Base-by-base conservation (phyloP, 1,140 invertebrate species). In the Lepidotrigona ventralis region DNA sequence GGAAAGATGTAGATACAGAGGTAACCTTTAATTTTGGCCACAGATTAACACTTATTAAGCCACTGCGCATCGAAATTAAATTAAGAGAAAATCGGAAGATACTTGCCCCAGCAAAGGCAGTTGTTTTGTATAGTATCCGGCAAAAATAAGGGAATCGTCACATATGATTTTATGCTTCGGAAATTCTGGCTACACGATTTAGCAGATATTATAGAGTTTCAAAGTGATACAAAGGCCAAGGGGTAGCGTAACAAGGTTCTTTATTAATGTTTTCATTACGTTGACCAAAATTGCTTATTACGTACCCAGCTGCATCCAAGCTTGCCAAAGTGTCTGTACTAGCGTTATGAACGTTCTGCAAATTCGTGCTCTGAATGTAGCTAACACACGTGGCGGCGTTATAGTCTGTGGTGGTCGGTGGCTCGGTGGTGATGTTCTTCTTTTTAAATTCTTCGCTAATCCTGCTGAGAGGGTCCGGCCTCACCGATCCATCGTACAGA, bases 401-500 rank as follows among this genome's bases (percentile, higher is more conserved):
- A 64, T 93, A 94, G 83, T 94, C 94, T 1, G 91, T 95, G 73
- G 94, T 95, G 89, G 95, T 95, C 85, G 94, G 94, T 87, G 92
- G 92, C 85, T 95, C 96, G 74, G 95, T 95, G 83, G 95, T 96
- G 26, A 93, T 81, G 87, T 95, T 94, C 85, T 92, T 89, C 83
- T 90, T 91, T 89, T 91, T 92, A 84, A 91, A 92, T 84, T 94
- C 93, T 70, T 94, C 92, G 81, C 94, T 94, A 79, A 95, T 94
- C 90, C 96, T 95, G 69, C 95, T 96, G 74, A 97, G 94, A 63
- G 97, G 97, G 94, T 98, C 97, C 33, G 97, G 96, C 78, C 97
- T 95, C 6, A 98, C 97, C 58, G 96, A 95, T 23, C 97, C 97
- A 91, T 97, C 97, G 93, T 98, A 98, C 21, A 98, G 93, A 84